Evolutionary conservation across 2,888 invertebrate genomes (phyloP), one percentile per base, ranked within the genome.

Genomic region (Drosophila lacicola): DNA sequence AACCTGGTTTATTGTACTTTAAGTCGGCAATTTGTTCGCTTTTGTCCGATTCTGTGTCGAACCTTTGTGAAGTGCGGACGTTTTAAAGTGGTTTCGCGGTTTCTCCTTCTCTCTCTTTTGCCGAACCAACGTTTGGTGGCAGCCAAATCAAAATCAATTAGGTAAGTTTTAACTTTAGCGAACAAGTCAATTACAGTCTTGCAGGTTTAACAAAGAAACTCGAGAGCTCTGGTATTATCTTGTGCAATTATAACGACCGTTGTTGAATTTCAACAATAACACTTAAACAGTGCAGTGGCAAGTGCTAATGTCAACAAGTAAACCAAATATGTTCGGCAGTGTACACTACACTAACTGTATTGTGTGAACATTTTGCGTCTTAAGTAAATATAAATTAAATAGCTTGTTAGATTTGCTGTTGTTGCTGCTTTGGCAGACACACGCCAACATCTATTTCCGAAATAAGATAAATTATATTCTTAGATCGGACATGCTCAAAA

Each of bases 241-340:
- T 82, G 83, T 61, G 82, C 68, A 86, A 82, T 85, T 85, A 80
- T 55, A 56, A 33, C 57, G 29, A 63, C 33, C 17, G 47, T 44
- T 77, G 55, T 62, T 44, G 47, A 64, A 63, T 55, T 57, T 50
- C 36, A 77, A 44, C 70, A 76, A 73, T 61, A 54, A 25, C 58
- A 69, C 50, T 69, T 44, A 47, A 68, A 53, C 56, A 60, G 58
- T 63, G 68, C 73, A 76, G 77, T 73, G 64, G 68, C 74, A 72
- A 75, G 72, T 75, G 76, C 55, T 72, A 76, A 76, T 67, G 68
- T 75, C 67, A 76, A 77, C 49, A 73, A 25, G 39, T 29, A 65
- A 55, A 47, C 42, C 8, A n/a, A 64, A 46, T 57, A 54, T 37
- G 37, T 70, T 54, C 42, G n/a, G 14, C 13, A 29, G 9, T 45